phyloP scores from a whole-genome alignment of 1,140 invertebrate species.

The Lasioglossum albipes region DNA sequence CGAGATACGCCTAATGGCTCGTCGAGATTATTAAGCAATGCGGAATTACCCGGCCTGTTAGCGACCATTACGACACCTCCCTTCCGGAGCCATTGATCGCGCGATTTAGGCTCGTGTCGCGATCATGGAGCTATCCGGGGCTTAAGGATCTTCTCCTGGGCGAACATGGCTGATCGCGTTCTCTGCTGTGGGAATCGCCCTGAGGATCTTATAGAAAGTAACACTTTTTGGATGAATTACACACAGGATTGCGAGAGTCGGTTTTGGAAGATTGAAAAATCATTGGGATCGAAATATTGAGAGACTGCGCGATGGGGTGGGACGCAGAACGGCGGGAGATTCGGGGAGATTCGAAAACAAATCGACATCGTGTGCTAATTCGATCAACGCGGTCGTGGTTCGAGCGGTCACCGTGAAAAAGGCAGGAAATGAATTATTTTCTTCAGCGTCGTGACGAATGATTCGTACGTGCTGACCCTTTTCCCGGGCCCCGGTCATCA shows the following conservation, averaged over 20 bases:
- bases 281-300: too few relatives aligned
- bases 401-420: slow-evolving; percentile 17
- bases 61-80: background rate
- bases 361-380: background rate
- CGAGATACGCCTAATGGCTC: slow-evolving; percentile 70
- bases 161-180: too few relatives aligned
- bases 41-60: slow-evolving; percentile 12
- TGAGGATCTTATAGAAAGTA: too few relatives aligned
- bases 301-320: too few relatives aligned
- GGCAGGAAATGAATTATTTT: slow-evolving; percentile 48
- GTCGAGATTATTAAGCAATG: slow-evolving; percentile 62
- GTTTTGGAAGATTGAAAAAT: too few relatives aligned
- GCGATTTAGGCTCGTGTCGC: background rate
- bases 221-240: too few relatives aligned
- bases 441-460: slow-evolving; percentile 40
- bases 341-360: background rate
- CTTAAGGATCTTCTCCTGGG: background rate
- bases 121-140: background rate
- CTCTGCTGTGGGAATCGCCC: too few relatives aligned
- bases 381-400: background rate
- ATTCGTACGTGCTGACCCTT: slow-evolving; percentile 41
- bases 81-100: background rate
- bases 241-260: too few relatives aligned
- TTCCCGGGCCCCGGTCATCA: slow-evolving; percentile 34
- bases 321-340: too few relatives aligned